Base-by-base conservation (phyloP, 2,888 invertebrate genomes). In the Thymelicus sylvestris region DNA sequence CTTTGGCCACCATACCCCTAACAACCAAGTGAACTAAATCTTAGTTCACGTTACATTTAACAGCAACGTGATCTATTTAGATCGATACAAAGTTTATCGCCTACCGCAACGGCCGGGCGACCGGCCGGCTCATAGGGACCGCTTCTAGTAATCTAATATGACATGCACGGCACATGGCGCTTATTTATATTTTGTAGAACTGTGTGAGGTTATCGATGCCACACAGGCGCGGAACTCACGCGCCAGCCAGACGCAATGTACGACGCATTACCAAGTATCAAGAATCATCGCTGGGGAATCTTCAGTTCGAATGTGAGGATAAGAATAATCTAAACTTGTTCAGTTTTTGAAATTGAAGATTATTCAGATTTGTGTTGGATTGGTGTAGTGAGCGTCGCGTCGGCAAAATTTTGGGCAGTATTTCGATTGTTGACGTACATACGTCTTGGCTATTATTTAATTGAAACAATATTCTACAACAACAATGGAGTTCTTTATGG, bases 221-320 rank as follows among this genome's bases (percentile, higher is more conserved):
- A 66, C 66, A 66, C 48, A 38, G 48, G 59, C 66, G 59, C 66
- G 59, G 59, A 59, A 48, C 59, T 59, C 66, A 66, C 59, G 66
- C 38, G 66, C 66, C 44, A 66, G 66, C 59, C 44, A 66, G 59
- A 60, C 59, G 59, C 59, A 47, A 60, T 66, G 67, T 52, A 10
- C 52, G 61, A 6, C 67, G 67, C 60, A 67, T 67, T 39, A 39
- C 39, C 59, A 67, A 67, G 15, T 52, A 52, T 52, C 52, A 7
- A 7, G 19, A 15, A 15, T 19, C 19, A 19, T 52, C 19, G 52
- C 52, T 52, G 7, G 52, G 52, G 19, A 52, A 13, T 52, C 52
- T 8, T 52, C 52, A 12, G 12, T 44, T 44, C 8, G 31, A 31
- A 31, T 2, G 31, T 31, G 31, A 31, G 1, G 31, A 31, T 31